Conservation (phyloP, 1,140 invertebrate species). For the Drosophila triauraria region DNA sequence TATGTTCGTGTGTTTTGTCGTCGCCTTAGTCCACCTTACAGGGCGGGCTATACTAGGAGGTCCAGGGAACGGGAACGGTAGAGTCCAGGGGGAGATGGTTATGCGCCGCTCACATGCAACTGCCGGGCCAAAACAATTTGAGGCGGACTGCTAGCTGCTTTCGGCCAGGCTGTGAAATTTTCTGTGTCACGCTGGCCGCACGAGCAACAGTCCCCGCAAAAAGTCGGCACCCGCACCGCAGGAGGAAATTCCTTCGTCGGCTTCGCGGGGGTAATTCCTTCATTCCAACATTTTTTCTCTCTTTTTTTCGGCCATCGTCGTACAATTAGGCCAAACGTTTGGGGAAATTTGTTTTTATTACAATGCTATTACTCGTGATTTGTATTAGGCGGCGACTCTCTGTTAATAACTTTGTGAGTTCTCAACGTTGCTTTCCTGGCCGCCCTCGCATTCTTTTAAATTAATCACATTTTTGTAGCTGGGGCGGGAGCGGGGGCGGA, state of each 20-base stretch:
- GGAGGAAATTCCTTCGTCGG: conserved; percentile 19
- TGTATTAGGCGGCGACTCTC: conserved; percentile 40
- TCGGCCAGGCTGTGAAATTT: conserved; percentile 47
- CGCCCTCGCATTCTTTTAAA: conserved; percentile 48
- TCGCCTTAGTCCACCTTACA: conserved; percentile 45
- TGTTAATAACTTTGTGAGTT: conserved; percentile 31
- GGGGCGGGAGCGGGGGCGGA: neutral
- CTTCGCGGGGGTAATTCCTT: conserved; percentile 18
- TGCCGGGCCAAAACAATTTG: conserved; percentile 36
- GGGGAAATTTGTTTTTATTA: conserved; percentile 80
- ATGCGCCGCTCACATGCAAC: conserved; percentile 68
- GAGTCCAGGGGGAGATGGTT: conserved; percentile 37
- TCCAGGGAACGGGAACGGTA: too few species aligned
- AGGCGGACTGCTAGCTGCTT: conserved; percentile 30
- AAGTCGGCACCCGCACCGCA: conserved; percentile 25
- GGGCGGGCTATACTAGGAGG: neutral
- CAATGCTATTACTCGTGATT: conserved; percentile 65
- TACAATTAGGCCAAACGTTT: conserved; percentile 76
- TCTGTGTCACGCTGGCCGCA: conserved; percentile 70
- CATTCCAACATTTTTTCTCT: conserved; percentile 4
- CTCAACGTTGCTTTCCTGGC: neutral
- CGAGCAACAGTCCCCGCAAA: conserved; percentile 42
- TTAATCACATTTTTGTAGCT: conserved; percentile 68
- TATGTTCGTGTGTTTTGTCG: conserved; percentile 56
- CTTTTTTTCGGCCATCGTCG: conserved; percentile 34